phyloP scores from a whole-genome alignment of 2,797 vertebrate species.

The Peromyscus aztecus region DNA sequence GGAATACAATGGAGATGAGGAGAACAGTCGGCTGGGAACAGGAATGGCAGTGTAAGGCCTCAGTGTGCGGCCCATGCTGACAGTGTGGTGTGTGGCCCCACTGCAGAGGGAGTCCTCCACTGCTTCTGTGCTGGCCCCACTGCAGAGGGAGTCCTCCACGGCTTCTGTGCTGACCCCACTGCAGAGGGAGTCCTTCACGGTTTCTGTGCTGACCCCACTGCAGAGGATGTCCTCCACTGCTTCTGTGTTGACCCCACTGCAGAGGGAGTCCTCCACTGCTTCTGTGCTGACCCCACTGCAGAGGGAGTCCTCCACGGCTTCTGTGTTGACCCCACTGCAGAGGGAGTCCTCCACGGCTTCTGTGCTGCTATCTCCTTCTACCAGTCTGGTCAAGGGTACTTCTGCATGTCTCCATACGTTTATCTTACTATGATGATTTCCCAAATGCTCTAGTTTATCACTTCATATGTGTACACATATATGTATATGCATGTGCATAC shows the following conservation, averaged over 20 bases:
- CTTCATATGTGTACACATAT: not conserved
- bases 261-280: no score
- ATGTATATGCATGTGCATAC: not conserved
- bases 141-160: no score
- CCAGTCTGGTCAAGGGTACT: not conserved
- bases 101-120: not conserved
- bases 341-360: no score
- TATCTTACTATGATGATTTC: not conserved
- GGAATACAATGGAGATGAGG: constrained; percentile 70
- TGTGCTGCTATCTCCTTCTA: not conserved
- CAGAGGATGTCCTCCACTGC: no score
- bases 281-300: no score
- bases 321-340: no score
- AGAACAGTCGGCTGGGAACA: not conserved
- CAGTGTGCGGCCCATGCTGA: not conserved
- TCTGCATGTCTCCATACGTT: not conserved
- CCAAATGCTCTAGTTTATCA: not conserved
- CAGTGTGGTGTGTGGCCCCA: rapidly evolving
- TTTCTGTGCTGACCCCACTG: no score
- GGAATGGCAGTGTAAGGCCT: not conserved
- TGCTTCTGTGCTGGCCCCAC: not conserved
- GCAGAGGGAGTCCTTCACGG: no score
- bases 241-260: no score
- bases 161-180: no score
- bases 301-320: no score